These are phyloP conservation scores for Cynopterus brachyotis DNA, from an alignment of 2,113 vertebrate species.

Conservation along the genomic window DNA sequence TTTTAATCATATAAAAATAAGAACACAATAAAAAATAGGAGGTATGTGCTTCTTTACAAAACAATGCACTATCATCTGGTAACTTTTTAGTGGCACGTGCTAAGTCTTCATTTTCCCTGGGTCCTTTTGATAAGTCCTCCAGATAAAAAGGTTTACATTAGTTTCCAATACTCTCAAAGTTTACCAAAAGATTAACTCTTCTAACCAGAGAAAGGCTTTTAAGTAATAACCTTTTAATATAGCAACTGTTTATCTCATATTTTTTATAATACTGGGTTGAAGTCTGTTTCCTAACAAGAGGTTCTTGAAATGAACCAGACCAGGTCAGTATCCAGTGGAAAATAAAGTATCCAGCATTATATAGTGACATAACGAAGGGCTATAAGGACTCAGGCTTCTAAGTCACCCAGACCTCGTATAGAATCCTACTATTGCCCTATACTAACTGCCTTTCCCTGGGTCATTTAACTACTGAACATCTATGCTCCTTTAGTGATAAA, in stretches of 20 bases:
- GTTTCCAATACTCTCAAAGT: neutral
- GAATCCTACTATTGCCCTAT: neutral
- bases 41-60: neutral
- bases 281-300: neutral
- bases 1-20: neutral
- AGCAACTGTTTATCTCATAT: neutral
- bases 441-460: neutral
- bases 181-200: conserved; percentile 32
- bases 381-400: neutral
- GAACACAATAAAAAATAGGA: neutral
- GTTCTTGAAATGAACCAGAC: neutral
- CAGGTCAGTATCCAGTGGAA: neutral
- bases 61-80: neutral
- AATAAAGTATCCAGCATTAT: neutral
- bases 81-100: neutral
- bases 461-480: neutral
- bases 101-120: neutral
- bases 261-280: neutral
- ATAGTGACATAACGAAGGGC: neutral
- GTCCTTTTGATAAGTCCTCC: neutral
- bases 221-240: neutral
- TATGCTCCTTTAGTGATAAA: neutral
- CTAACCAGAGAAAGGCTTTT: neutral
- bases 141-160: neutral
- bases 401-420: neutral